These are phyloP conservation scores for Bucco capensis DNA, from an alignment of 2,113 vertebrate species.

Conservation along the genomic window DNA sequence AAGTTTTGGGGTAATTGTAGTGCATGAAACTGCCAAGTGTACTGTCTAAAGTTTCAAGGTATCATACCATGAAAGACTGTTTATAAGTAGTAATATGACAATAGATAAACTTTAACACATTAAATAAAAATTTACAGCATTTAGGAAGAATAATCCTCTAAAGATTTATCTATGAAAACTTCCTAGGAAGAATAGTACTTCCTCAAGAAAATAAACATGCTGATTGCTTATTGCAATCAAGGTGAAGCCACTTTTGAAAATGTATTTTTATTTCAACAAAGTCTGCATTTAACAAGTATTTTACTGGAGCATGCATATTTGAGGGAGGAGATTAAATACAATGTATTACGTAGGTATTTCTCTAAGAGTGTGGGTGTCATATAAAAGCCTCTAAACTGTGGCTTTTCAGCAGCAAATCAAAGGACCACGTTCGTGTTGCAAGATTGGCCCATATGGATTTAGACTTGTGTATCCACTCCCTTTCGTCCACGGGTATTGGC, in stretches of 20 bases:
- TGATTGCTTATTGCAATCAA: neutral
- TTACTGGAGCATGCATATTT: neutral
- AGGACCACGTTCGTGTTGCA: neutral
- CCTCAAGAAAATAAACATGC: neutral
- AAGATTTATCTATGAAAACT: neutral
- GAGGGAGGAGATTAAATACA: neutral
- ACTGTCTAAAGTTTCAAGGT: neutral
- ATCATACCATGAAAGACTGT: neutral
- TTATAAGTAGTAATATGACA: too few relatives aligned
- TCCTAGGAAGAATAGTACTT: neutral
- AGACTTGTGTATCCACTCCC: fast-evolving
- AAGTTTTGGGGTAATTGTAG: neutral
- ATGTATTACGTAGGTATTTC: neutral
- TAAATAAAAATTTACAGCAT: neutral
- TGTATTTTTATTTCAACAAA: too few relatives aligned
- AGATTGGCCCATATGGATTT: neutral
- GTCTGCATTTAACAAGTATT: too few relatives aligned
- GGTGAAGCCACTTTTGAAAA: neutral
- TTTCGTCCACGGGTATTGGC: neutral
- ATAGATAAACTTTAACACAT: neutral
- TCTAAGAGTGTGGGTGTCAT: neutral
- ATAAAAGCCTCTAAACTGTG: neutral
- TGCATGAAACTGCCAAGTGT: neutral
- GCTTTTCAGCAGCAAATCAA: neutral
- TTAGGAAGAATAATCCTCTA: neutral